These are phyloP conservation scores for Megalopta genalis DNA, from an alignment of 1,140 invertebrate genomes.

Conservation along the genomic window DNA sequence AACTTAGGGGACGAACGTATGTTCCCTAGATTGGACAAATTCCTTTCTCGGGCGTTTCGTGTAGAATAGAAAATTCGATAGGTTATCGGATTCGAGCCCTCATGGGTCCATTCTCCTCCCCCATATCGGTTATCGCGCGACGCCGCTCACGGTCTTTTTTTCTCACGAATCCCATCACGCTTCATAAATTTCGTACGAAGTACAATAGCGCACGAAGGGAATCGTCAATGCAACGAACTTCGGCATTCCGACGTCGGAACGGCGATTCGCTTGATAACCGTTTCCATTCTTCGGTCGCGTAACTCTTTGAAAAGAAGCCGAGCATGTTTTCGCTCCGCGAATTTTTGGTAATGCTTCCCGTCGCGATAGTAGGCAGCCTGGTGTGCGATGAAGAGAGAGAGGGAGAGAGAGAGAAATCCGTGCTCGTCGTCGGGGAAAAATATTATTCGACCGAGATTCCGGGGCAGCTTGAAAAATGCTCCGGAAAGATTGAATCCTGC, in stretches of 20 bases:
- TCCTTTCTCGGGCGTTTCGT: neutral
- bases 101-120: neutral
- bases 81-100: neutral
- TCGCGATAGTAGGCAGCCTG: neutral
- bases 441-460: conserved; percentile 38
- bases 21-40: neutral
- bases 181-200: conserved; percentile 5
- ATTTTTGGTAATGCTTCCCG: neutral
- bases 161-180: neutral
- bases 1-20: neutral
- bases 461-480: conserved; percentile 23
- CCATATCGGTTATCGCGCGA: neutral
- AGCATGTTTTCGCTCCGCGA: neutral
- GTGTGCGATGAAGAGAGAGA: neutral
- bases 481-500: conserved; percentile 53
- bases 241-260: neutral
- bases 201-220: no score
- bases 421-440: conserved; percentile 19
- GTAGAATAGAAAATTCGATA: neutral
- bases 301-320: neutral
- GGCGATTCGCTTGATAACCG: neutral
- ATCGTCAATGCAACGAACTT: neutral
- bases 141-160: neutral
- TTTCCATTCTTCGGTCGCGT: neutral
- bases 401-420: neutral